A percentile compares a stretch with the other conserved stretches of the same genome.
These are phyloP conservation scores for Tinea pellionella DNA, from an alignment of 2,888 invertebrate genomes.

Conservation along the genomic window DNA sequence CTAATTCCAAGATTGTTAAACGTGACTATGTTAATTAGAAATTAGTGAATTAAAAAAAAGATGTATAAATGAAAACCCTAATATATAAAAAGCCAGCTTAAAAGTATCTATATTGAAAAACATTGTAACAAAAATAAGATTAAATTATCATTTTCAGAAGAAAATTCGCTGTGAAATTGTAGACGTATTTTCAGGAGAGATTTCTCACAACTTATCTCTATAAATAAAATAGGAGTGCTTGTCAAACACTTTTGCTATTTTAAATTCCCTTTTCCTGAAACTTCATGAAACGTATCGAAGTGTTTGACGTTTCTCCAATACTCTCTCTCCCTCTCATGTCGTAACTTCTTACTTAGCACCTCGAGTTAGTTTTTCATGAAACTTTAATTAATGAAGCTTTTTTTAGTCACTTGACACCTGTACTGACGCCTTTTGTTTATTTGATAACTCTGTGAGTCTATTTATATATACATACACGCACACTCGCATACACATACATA, in stretches of 20 bases:
- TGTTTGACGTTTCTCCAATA: conserved; percentile 8
- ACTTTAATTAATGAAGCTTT: background rate
- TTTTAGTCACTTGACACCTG: no score
- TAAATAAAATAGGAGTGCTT: conserved; percentile 1
- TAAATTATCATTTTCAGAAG: background rate
- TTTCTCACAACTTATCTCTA: background rate
- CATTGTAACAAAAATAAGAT: background rate
- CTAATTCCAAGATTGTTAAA: no score
- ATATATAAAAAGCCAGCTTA: no score
- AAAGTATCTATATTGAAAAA: no score
- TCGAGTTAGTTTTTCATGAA: background rate
- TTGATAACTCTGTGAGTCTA: no score
- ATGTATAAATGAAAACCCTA: no score
- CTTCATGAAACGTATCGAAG: background rate
- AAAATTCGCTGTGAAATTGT: background rate
- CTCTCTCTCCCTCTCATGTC: background rate
- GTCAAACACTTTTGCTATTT: conserved; percentile 4
- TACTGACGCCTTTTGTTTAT: no score
- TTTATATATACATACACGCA: no score
- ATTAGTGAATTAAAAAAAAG: no score
- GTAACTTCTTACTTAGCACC: background rate
- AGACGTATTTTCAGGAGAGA: background rate
- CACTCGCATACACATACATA: no score
- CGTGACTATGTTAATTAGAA: no score
- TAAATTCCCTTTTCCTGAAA: conserved; percentile 1